Percentiles rank a stretch among this genome's conserved stretches.
Evolutionary conservation across 1,140 invertebrate genomes (phyloP).

Genomic region (Camponotus pennsylvanicus): DNA sequence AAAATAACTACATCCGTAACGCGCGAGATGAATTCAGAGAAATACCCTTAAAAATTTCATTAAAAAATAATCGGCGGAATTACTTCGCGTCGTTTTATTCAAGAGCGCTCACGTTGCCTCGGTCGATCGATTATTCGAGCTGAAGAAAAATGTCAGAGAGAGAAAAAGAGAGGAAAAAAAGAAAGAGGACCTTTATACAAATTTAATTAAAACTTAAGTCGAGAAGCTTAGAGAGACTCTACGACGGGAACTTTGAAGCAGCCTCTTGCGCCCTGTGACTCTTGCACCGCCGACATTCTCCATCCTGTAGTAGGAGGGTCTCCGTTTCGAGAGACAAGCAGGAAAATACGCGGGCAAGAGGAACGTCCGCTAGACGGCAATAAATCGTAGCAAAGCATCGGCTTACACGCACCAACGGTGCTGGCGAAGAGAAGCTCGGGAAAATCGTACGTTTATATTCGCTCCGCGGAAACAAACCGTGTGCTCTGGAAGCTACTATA

Average conservation of each 20-base stretch:
- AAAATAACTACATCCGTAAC: not conserved
- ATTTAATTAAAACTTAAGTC: slow-evolving; percentile 61
- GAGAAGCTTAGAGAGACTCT: slow-evolving; percentile 29
- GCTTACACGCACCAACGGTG: slow-evolving; percentile 51
- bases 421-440: slow-evolving; percentile 16
- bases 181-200: not conserved
- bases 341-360: slow-evolving; percentile 61
- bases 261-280: slow-evolving; percentile 15
- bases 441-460: slow-evolving; percentile 57
- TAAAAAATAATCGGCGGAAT: slow-evolving; percentile 41
- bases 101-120: slow-evolving; percentile 1
- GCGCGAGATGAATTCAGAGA: not conserved
- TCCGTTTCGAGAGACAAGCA: slow-evolving; percentile 21
- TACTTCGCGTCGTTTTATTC: slow-evolving; percentile 22
- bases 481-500: not conserved
- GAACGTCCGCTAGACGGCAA: slow-evolving; percentile 61
- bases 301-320: slow-evolving; percentile 14
- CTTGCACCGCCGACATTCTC: not conserved
- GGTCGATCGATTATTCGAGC: slow-evolving; percentile 35
- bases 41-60: slow-evolving; percentile 31
- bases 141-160: not conserved
- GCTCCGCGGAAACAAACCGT: slow-evolving; percentile 38
- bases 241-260: slow-evolving; percentile 36
- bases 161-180: not conserved
- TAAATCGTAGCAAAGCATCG: slow-evolving; percentile 63